Conservation (phyloP, 2,888 invertebrate species). For the Amitus sp. region DNA sequence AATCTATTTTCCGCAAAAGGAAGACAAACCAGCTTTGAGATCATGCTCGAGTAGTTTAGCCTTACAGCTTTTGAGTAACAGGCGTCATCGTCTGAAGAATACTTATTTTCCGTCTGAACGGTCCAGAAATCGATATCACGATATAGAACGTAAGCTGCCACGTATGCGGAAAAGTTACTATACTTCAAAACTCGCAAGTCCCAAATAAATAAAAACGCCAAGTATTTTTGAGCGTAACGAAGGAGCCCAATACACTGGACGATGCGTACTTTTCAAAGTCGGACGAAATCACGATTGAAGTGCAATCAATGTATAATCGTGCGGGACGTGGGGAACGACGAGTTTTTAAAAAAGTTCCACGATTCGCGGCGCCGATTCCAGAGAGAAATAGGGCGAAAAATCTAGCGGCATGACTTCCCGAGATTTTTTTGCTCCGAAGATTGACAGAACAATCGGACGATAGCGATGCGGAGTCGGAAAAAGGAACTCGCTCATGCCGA, state of each 20-base stretch:
- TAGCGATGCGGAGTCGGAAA: no score
- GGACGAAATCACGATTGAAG: no score
- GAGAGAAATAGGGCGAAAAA: no score
- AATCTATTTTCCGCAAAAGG: constrained; percentile 10
- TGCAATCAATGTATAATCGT: no score
- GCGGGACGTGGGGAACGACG: no score
- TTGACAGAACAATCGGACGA: no score
- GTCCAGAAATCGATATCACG: constrained; percentile 25
- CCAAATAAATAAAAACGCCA: background rate
- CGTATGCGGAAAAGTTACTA: constrained; percentile 26
- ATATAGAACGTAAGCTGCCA: constrained; percentile 22
- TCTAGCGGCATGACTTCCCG: no score
- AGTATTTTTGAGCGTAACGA: background rate
- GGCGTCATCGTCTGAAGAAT: constrained; percentile 19
- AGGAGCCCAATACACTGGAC: no score
- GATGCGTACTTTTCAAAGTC: no score
- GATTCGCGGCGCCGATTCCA: no score
- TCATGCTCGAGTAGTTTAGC: constrained; percentile 13
- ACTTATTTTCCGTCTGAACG: constrained; percentile 19
- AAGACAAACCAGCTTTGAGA: constrained; percentile 6
- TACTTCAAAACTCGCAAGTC: background rate
- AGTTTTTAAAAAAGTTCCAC: no score
- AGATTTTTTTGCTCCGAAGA: no score
- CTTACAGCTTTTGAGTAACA: constrained; percentile 8
- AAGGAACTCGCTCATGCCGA: background rate